These are phyloP conservation scores for Agelaius tricolor DNA, from an alignment of 2,113 vertebrate genomes.

Conservation along the genomic window DNA sequence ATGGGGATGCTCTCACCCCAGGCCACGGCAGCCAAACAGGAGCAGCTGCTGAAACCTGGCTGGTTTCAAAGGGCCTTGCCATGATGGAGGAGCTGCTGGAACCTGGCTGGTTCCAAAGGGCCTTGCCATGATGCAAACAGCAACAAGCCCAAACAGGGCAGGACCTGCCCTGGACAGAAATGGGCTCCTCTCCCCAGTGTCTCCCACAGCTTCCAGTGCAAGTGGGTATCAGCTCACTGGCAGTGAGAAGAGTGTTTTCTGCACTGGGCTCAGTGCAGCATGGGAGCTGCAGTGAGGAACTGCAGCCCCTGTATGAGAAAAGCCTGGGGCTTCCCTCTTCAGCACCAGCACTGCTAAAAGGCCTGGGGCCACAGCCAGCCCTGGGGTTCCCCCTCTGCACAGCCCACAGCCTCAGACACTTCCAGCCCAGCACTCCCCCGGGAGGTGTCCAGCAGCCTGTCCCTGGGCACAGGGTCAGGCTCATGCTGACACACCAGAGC, in stretches of 20 bases:
- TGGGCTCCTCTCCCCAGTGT: neutral
- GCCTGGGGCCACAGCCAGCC: neutral
- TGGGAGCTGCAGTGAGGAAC: neutral
- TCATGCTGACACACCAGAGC: neutral
- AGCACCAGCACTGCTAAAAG: neutral
- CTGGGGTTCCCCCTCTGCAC: rapidly evolving
- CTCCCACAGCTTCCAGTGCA: rapidly evolving
- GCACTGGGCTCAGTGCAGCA: neutral
- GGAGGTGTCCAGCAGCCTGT: neutral
- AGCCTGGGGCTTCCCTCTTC: neutral
- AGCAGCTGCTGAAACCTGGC: neutral
- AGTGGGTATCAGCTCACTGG: rapidly evolving
- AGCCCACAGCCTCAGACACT: neutral
- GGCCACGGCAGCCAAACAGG: neutral
- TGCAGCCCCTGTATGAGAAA: neutral
- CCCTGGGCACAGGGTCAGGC: neutral
- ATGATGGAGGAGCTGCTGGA: neutral
- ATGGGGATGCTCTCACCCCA: rapidly evolving
- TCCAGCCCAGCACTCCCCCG: neutral
- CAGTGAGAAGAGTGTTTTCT: rapidly evolving
- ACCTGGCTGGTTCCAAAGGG: neutral
- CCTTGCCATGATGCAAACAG: neutral
- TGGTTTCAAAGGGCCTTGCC: too few species aligned
- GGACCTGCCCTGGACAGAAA: neutral
- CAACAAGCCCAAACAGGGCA: neutral